phyloP scores from a whole-genome alignment of 1,140 invertebrate species.

The Amphibalanus amphitrite region DNA sequence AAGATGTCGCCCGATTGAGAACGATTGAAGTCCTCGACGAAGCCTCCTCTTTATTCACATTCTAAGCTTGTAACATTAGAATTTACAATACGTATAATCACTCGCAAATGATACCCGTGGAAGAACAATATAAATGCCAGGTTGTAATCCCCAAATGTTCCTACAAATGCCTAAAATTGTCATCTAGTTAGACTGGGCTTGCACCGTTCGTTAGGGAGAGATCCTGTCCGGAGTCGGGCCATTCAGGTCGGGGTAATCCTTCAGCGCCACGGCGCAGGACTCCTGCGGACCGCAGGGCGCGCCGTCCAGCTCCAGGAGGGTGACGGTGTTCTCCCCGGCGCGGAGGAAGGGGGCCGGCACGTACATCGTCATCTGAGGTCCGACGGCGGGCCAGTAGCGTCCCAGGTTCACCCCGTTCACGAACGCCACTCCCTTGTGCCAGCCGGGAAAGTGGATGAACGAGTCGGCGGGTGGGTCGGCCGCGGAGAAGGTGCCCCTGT shows the following conservation, averaged over 20 bases:
- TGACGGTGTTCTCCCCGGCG: constrained; percentile 17
- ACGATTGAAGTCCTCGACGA: too few relatives aligned
- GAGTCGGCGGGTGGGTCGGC: constrained; percentile 17
- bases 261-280: constrained; percentile 14
- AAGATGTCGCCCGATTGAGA: too few relatives aligned
- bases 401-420: constrained; percentile 55
- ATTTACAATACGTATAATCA: too few relatives aligned
- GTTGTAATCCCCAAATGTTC: too few relatives aligned
- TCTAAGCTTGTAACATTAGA: too few relatives aligned
- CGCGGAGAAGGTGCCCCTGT: constrained; percentile 15
- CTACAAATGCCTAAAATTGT: too few relatives aligned
- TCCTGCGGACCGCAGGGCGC: constrained; percentile 16
- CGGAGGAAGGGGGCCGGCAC: constrained; percentile 38
- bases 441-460: constrained; percentile 19
- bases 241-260: constrained; percentile 10
- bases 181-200: too few relatives aligned
- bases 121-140: too few relatives aligned
- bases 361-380: constrained; percentile 58
- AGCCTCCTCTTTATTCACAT: too few relatives aligned
- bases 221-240: constrained; percentile 13
- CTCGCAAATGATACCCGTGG: too few relatives aligned
- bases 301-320: constrained; percentile 22
- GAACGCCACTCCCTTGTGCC: constrained; percentile 40
- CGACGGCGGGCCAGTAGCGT: constrained; percentile 53
- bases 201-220: too few relatives aligned